These are phyloP conservation scores for Rana temporaria DNA, from an alignment of 2,113 vertebrate species.

Conservation along the genomic window DNA sequence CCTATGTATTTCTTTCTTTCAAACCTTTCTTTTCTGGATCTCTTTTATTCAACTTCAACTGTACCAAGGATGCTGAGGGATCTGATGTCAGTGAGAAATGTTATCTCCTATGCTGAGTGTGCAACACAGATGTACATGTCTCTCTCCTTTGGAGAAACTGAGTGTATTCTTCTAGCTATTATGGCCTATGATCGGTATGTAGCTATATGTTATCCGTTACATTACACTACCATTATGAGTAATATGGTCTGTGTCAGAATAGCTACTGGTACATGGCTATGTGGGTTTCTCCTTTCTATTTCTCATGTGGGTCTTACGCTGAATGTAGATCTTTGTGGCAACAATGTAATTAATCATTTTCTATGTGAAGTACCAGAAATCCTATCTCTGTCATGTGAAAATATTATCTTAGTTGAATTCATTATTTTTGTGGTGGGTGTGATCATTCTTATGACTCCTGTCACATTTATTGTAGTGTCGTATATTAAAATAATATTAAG, in stretches of 20 bases:
- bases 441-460: slow-evolving; percentile 53
- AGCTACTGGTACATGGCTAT: slow-evolving; percentile 30
- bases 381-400: slow-evolving; percentile 58
- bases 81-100: slow-evolving; percentile 52
- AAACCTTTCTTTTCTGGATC: slow-evolving; percentile 55
- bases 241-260: slow-evolving; percentile 55
- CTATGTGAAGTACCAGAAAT: background rate
- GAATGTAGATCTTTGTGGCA: slow-evolving; percentile 58
- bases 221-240: slow-evolving; percentile 58
- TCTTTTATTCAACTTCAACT: slow-evolving; percentile 62
- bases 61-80: slow-evolving; percentile 62
- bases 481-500: slow-evolving; percentile 9
- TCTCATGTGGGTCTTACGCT: slow-evolving; percentile 58
- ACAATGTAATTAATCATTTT: background rate
- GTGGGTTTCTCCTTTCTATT: slow-evolving; percentile 58
- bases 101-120: slow-evolving; percentile 59
- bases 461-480: background rate
- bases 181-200: slow-evolving; percentile 61
- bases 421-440: slow-evolving; percentile 42
- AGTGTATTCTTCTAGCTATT: slow-evolving; percentile 60
- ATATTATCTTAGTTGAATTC: background rate
- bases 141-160: slow-evolving; percentile 60
- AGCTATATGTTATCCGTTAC: slow-evolving; percentile 61
- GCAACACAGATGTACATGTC: slow-evolving; percentile 60
- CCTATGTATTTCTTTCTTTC: slow-evolving; percentile 38